Percentiles rank a stretch among this genome's conserved stretches.
Conservation (phyloP, 2,888 invertebrate species). For the Pandemis corylana region DNA sequence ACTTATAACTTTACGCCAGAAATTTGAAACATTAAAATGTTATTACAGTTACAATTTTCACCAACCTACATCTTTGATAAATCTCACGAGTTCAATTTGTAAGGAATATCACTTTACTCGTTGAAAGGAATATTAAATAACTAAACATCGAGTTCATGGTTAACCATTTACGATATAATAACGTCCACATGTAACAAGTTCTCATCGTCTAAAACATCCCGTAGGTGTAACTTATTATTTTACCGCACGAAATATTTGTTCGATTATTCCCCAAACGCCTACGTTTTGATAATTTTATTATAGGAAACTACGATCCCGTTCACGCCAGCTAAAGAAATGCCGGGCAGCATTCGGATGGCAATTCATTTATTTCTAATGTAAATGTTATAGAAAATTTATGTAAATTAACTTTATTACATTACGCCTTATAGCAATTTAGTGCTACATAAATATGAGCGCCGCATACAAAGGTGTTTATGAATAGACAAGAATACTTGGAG, state of each 20-base stretch:
- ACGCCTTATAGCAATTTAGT: conserved; percentile 74
- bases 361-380: conserved; percentile 80
- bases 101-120: conserved; percentile 15
- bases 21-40: neutral
- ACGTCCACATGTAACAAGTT: conserved; percentile 16
- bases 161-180: conserved; percentile 27
- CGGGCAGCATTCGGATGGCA: conserved; percentile 59
- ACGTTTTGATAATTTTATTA: conserved; percentile 38
- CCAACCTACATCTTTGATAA: neutral
- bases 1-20: neutral
- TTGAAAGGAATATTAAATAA: conserved; percentile 15
- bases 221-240: conserved; percentile 40
- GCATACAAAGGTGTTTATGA: conserved; percentile 55
- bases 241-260: conserved; percentile 38
- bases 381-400: conserved; percentile 83
- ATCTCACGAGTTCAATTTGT: conserved; percentile 13
- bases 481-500: conserved; percentile 16
- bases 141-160: neutral
- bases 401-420: conserved; percentile 81
- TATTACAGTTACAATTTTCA: conserved; percentile 5
- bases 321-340: conserved; percentile 44
- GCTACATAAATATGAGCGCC: conserved; percentile 73
- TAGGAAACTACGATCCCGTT: conserved; percentile 43
- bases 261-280: conserved; percentile 29
- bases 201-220: conserved; percentile 1